phyloP scores from a whole-genome alignment of 2,888 invertebrate species.

The Trissoscelio sp. region DNA sequence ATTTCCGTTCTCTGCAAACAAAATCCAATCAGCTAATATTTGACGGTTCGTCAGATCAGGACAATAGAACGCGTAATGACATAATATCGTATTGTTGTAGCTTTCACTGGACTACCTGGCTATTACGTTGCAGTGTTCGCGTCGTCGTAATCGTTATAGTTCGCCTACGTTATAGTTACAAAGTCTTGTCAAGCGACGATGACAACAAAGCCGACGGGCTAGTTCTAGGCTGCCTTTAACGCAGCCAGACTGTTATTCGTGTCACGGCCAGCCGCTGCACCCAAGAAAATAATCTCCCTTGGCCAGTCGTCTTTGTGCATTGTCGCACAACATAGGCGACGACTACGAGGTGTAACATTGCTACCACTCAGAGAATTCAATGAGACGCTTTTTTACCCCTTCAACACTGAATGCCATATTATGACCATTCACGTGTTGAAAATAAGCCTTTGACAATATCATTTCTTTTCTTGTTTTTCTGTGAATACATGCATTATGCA shows the following conservation, averaged over 20 bases:
- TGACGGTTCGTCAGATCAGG: background rate
- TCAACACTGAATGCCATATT: conserved; percentile 59
- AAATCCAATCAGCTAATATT: conserved; percentile 20
- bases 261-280: conserved; percentile 80
- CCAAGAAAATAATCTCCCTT: conserved; percentile 71
- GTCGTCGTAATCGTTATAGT: conserved; percentile 53
- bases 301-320: conserved; percentile 61
- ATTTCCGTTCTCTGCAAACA: conserved; percentile 79
- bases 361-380: conserved; percentile 59
- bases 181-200: conserved; percentile 70
- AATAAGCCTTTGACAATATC: conserved; percentile 62
- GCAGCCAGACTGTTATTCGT: conserved; percentile 78
- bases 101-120: conserved; percentile 75
- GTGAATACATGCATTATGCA: conserved; percentile 46
- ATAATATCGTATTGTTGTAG: conserved; percentile 75
- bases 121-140: conserved; percentile 73
- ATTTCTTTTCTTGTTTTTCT: conserved; percentile 26
- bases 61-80: conserved; percentile 69
- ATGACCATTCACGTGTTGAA: conserved; percentile 65
- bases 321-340: conserved; percentile 57
- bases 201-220: conserved; percentile 69
- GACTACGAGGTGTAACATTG: conserved; percentile 56
- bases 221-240: conserved; percentile 69
- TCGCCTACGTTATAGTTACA: conserved; percentile 75
- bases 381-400: conserved; percentile 37